Percentiles rank a stretch among this genome's conserved stretches.
Evolutionary conservation across 1,140 invertebrate species (phyloP).

Genomic region (Charaxes varanes): DNA sequence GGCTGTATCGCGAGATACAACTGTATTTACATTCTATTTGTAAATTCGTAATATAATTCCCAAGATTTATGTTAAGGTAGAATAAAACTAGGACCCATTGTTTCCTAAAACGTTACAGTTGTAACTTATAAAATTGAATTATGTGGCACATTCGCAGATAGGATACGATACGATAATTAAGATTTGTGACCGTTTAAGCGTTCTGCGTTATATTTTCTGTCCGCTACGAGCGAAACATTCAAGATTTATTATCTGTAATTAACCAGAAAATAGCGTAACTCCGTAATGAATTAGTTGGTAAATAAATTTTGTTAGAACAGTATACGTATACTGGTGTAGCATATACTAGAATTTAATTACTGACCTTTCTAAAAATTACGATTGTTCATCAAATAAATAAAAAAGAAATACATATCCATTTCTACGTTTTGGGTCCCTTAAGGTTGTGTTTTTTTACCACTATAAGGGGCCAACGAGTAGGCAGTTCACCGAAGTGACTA

Average conservation of each 20-base stretch:
- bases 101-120: conserved; percentile 18
- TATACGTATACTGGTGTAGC: too few relatives aligned
- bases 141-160: conserved; percentile 16
- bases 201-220: conserved; percentile 4
- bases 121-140: conserved; percentile 18
- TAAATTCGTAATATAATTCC: conserved; percentile 15
- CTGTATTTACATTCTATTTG: conserved; percentile 30
- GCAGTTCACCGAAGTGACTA: too few relatives aligned
- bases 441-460: too few relatives aligned
- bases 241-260: conserved; percentile 4
- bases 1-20: conserved; percentile 29
- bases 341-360: too few relatives aligned
- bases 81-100: conserved; percentile 18
- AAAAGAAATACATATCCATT: too few relatives aligned
- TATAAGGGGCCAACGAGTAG: too few relatives aligned
- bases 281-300: too few relatives aligned
- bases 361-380: too few relatives aligned
- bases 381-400: too few relatives aligned
- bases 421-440: too few relatives aligned
- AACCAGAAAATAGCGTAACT: background rate
- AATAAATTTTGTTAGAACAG: too few relatives aligned
- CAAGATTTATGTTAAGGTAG: conserved; percentile 13
- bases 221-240: background rate
- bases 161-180: conserved; percentile 22
- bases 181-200: conserved; percentile 14